Base-by-base conservation (phyloP, 2,113 vertebrate species). In the Arvicanthis niloticus region DNA sequence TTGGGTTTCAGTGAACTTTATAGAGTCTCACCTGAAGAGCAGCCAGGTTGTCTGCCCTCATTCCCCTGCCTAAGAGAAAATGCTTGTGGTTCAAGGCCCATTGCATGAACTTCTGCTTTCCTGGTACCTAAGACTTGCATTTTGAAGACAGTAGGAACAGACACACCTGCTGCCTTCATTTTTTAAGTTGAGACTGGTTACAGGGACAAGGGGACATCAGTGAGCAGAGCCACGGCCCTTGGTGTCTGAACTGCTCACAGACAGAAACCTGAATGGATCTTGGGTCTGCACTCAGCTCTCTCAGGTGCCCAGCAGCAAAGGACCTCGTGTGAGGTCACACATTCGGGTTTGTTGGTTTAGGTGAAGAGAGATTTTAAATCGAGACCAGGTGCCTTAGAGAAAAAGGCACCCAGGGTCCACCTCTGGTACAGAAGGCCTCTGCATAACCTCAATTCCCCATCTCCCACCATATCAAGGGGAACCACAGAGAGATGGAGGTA, bases 281-380 rank as follows among this genome's bases (percentile, higher is more conserved):
- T 34, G 12, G 45, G 75, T 37, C 26, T 78, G 19, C 7, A 1
- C 3, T 26, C 70, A 37, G 7, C 86, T 7, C 24, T 3, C 24
- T 9, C 12, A 0, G 24, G 3, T 0, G 51, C 73, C 73, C 58
- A 11, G 1, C 1, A 6, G 34, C 19, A 24, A 26, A n/a, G 75
- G 87, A 3, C 5, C 31, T 4, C 31, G 45, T 2, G 10, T 40
- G 31, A 68, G 60, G 62, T 17, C 5, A 22, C 42, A 13, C 13
- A 3, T 51, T 45, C 9, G 24, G 37, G 8, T 60, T 60, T 45
- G 16, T 56, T 53, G 84, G 68, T 88, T 88, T 88, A 2, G 9
- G 40, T 13, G 24, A 22, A 95, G 29, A 22, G 29, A 51, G 72
- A n/a, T n/a, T 76, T 34, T 40, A 77, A 77, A 68, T 26, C 21